Base-by-base conservation (phyloP, 2,113 vertebrate genomes). In the Parus major region DNA sequence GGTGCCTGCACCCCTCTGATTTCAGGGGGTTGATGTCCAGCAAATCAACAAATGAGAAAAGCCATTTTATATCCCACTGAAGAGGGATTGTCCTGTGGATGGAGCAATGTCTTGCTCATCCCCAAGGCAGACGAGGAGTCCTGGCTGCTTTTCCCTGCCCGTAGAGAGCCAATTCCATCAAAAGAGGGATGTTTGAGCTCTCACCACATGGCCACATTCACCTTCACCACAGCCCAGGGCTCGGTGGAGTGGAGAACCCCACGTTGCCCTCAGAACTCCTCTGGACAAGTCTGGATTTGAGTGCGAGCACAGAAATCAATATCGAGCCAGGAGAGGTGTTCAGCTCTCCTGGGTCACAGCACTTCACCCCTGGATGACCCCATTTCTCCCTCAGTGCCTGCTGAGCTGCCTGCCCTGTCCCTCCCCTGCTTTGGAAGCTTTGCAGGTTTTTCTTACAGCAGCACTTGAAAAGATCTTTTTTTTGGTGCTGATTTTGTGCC, bases 181-280 rank as follows among this genome's bases (percentile, higher is more conserved):
- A 31, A 70, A 91, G 5, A 64, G 10, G 12, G 22, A 65, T 4
- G 6, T 7, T 15, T 53, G 73, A 53, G 39, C 55, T 39, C 20
- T 78, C 24, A 15, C 15, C 27, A 42, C 35, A 18, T 12, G 7
- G 4, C 16, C 21, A 3, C 1, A 13, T n/a, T 39, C 23, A 76
- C 6, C 0, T 39, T 18, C 25, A 39, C 7, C 27, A 7, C 2
- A 71, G 5, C 41, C 42, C 35, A 33, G 69, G 19, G 3, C 12
- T 8, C n/a, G 16, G 10, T 17, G 50, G 12, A 42, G 53, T 41
- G 33, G 31, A 55, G 41, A 73, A 25, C 5, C 5, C 21, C 18
- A 21, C 0, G 0, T 7, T 52, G 20, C 65, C 33, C 41, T n/a
- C 55, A 65, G 33, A 1, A 0, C 22, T 82, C 41, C 44, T 90